Conservation (phyloP, 1,140 invertebrate genomes). For the Melipona quadrifasciata region DNA sequence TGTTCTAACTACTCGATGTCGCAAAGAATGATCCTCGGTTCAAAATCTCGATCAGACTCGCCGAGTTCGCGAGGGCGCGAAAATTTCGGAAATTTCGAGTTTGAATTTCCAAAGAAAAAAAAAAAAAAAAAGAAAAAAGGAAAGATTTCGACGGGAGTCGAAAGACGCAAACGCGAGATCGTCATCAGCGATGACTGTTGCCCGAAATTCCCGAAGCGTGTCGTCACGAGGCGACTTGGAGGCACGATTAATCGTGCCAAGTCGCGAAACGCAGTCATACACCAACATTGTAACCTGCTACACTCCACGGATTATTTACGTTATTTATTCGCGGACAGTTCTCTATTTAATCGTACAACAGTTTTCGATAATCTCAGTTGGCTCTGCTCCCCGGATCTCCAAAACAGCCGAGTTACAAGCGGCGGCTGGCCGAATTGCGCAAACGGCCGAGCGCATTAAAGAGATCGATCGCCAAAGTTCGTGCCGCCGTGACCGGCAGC, state of each 20-base stretch:
- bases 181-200: neutral
- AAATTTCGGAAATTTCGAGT: too few relatives aligned
- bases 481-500: neutral
- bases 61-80: too few relatives aligned
- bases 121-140: too few relatives aligned
- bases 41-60: too few relatives aligned
- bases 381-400: constrained; percentile 19
- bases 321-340: constrained; percentile 40
- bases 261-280: neutral
- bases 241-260: constrained; percentile 9
- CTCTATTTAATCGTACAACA: constrained; percentile 32
- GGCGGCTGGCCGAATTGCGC: constrained; percentile 11
- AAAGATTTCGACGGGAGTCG: too few relatives aligned
- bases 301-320: constrained; percentile 19
- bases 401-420: constrained; percentile 16
- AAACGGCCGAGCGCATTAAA: neutral
- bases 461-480: constrained; percentile 18
- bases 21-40: too few relatives aligned
- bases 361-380: constrained; percentile 49
- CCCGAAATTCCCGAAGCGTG: neutral
- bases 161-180: too few relatives aligned
- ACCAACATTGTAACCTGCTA: constrained; percentile 28
- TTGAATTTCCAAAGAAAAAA: too few relatives aligned
- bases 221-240: neutral
- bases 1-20: too few relatives aligned